Percentiles rank a stretch among this genome's conserved stretches.
phyloP scores from a whole-genome alignment of 2,797 vertebrate genomes.

The Gymnocypris eckloni region DNA sequence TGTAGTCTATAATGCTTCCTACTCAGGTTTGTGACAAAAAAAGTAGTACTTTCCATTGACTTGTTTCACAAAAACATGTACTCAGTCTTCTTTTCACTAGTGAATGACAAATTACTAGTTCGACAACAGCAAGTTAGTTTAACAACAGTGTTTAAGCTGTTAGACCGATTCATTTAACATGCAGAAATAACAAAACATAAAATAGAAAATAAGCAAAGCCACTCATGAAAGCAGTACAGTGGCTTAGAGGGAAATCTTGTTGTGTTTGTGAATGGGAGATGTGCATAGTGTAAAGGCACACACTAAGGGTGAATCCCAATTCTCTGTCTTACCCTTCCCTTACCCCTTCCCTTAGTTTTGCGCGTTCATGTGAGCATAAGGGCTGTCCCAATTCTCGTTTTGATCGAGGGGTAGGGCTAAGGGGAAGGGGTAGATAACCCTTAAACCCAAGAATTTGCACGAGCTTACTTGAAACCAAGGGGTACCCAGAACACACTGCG shows the following conservation, averaged over 20 bases:
- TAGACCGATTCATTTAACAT: not conserved
- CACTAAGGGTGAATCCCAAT: constrained; percentile 29
- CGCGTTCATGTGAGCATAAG: too few species aligned
- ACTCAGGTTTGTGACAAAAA: not conserved
- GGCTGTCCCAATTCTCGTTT: too few species aligned
- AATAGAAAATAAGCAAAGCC: constrained; percentile 6
- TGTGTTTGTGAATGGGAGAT: constrained; percentile 5
- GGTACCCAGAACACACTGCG: too few species aligned
- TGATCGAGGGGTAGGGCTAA: too few species aligned
- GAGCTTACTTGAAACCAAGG: too few species aligned
- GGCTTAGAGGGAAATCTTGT: not conserved
- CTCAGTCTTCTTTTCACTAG: not conserved
- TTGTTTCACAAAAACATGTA: not conserved
- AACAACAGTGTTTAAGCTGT: constrained; percentile 28
- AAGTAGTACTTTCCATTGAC: not conserved
- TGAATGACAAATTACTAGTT: constrained; percentile 14
- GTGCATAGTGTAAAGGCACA: not conserved
- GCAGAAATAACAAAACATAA: constrained; percentile 2
- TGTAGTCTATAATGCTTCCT: not conserved
- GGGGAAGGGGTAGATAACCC: too few species aligned
- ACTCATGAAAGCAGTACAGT: not conserved
- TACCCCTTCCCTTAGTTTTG: too few species aligned
- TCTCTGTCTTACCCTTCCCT: too few species aligned
- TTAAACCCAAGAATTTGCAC: too few species aligned
- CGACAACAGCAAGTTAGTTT: constrained; percentile 15